Evolutionary conservation across 2,113 vertebrate species (phyloP).

Genomic region (Limnothrissa miodon): DNA sequence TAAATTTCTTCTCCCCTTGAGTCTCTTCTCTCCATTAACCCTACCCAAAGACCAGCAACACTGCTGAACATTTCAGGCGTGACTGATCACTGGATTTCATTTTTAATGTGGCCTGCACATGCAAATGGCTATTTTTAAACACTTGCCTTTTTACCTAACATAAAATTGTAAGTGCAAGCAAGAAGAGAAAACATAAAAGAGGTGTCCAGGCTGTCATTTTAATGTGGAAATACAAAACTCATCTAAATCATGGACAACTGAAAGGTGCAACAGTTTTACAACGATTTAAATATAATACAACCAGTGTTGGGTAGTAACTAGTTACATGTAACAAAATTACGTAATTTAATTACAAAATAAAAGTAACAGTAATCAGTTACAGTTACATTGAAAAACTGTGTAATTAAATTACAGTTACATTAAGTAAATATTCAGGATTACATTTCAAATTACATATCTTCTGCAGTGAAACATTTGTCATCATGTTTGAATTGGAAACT

Average conservation of each 20-base stretch:
- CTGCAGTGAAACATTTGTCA: too few species aligned
- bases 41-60: neutral
- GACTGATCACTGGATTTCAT: constrained; percentile 18
- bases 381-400: too few species aligned
- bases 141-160: neutral
- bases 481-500: too few species aligned
- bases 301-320: too few species aligned
- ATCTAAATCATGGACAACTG: neutral
- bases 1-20: neutral
- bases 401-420: too few species aligned
- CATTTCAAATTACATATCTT: too few species aligned
- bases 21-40: neutral
- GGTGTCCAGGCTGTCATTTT: neutral
- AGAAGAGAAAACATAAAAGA: too few species aligned
- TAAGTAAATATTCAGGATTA: too few species aligned
- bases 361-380: too few species aligned
- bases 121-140: neutral
- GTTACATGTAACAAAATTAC: too few species aligned
- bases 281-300: too few species aligned
- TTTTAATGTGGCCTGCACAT: constrained; percentile 19
- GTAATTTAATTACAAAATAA: too few species aligned
- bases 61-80: constrained; percentile 12
- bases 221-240: neutral
- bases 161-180: neutral
- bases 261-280: neutral